Base-by-base conservation (phyloP, 2,888 invertebrate genomes). In the Temnothorax rugatulus region DNA sequence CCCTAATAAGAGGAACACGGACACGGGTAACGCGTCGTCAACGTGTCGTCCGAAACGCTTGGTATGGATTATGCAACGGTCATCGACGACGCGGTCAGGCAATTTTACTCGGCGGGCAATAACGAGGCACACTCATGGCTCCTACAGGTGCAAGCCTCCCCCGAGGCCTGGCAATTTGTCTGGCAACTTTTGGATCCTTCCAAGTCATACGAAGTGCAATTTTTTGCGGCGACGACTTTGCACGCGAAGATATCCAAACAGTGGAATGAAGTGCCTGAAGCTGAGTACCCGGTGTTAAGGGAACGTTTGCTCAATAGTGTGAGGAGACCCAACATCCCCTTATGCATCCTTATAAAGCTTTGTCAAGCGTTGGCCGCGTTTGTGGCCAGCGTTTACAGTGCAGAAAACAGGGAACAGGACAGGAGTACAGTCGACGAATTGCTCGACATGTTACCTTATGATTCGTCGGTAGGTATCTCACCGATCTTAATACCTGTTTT, bases 141-240 rank as follows among this genome's bases (percentile, higher is more conserved):
- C 64, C 97, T 98, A 57, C 96, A 97, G 89, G 98, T 98, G 15
- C 99, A 99, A 95, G 96, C 97, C 88, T 98, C 98, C 38, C 96
- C 97, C 1, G 97, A 98, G 94, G 99, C 99, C 47, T 99, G 99
- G 99, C 97, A 97, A 91, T 98, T 99, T 94, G 97, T 98, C 8
- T 99, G 99, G 99, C 97, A 98, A 87, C 96, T 99, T 44, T 96
- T 99, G 90, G 97, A 97, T 93, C 97, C 97, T 11, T 96, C 96
- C 90, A 98, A 98, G 90, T 84, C 96, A 82, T 97, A 97, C 88
- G 99, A 99, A 95, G 97, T 98, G 50, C 99, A 99, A 95, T 99
- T 98, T 95, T 99, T 98, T 96, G 99, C 98, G 81, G 99, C 99
- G 5, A 98, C 98, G 69, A 98, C 98, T 41, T 95, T 99, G 34